Evolutionary conservation across 2,888 invertebrate species (phyloP), one percentile per base, ranked within the genome.

Genomic region (Bellardia bayeri): DNA sequence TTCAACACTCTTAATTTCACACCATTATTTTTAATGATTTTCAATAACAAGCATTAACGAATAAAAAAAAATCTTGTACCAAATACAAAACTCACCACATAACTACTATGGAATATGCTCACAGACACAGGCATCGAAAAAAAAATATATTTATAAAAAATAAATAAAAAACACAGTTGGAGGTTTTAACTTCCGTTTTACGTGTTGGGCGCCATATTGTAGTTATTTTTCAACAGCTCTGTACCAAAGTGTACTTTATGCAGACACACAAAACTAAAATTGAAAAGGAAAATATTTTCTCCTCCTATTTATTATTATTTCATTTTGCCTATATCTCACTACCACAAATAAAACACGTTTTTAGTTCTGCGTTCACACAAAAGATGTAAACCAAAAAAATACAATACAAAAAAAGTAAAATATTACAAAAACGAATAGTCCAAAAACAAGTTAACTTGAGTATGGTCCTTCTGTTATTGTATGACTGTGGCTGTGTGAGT

Each of bases 151-250:
- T 61, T 69, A 51, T 58, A 66, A 16, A 33, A 23, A 30, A 61
- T n/a, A 63, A 13, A 61, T 30, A 61, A 8, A 33, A 45, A 33
- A 76, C 63, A 69, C 63, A 64, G 78, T 74, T 85, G 84, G 74
- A 83, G 74, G 79, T 85, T 79, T 66, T 40, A 63, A 75, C 82
- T 82, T 86, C 82, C 86, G 82, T 74, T 82, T 51, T 61, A 82
- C 74, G 79, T 82, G 82, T 79, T 72, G 61, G 63, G 33, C 75
- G 82, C 74, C 86, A 86, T 82, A 86, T 82, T 82, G 79, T 54
- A 68, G 82, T 74, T 54, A 56, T 79, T 69, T 79, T 82, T 63
- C 30, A 79, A 63, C 30, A n/a, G 40, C 4, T 71, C 33, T 30
- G 54, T 68, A 51, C 33, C 69, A 37, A 79, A 49, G 23, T 56